Evolutionary conservation across 1,140 invertebrate genomes (phyloP), one percentile per base, ranked within the genome.

Genomic region (Drosophila triauraria): DNA sequence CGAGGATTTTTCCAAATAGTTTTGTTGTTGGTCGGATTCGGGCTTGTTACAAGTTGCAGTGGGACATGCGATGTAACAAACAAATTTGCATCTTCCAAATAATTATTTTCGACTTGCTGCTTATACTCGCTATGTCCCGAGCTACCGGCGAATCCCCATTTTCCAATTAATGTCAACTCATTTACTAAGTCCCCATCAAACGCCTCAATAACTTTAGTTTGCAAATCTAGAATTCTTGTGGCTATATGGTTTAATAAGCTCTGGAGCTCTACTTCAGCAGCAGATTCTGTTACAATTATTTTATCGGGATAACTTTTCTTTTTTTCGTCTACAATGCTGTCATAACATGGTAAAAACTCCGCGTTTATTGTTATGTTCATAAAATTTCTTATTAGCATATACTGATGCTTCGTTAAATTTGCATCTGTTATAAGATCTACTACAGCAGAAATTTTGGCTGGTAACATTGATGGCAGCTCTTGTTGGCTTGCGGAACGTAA

Each of bases 281-380:
- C 38, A 63, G 35, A 40, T 63, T 54, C 61, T 13, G 42, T 47
- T 47, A 65, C 20, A 40, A 15, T 67, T 42, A 67, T 67, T 47
- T 65, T 56, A 25, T 65, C 30, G 20, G 62, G 51, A 38, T 48
- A 65, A 65, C 64, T 59, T 48, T 57, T 56, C 43, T 65, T 47
- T 57, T 65, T 65, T 35, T 57, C 35, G 12, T 57, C 4, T 40
- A 58, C 8, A 67, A 67, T 56, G 13, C 9, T 58, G 42, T 65
- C 62, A 57, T 67, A 32, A 1, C 54, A 58, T 27, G 32, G 63
- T 59, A 51, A 59, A 68, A 51, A 44, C 2, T 68, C 5, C 10
- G 56, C 38, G 8, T 60, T 10, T 44, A 67, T 58, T 58, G 15
- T 50, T 27, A 4, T 23, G 25, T 67, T 67, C 4, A 47, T 23